phyloP scores from a whole-genome alignment of 1,140 invertebrate genomes.

The Metopolophium dirhodum region DNA sequence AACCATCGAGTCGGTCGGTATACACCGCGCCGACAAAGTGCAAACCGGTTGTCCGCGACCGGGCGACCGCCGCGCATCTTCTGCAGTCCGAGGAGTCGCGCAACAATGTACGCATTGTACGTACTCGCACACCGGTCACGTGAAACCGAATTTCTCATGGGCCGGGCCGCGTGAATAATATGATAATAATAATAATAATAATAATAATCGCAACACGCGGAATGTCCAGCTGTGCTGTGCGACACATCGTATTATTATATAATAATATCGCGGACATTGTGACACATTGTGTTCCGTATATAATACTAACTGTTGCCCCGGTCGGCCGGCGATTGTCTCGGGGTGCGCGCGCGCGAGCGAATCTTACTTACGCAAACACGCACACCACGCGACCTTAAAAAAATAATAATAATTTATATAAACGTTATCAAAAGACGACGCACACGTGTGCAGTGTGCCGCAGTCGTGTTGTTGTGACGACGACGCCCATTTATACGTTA shows the following conservation, averaged over 20 bases:
- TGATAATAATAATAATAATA: not conserved
- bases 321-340: conserved; percentile 26
- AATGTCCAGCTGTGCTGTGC: conserved; percentile 41
- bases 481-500: conserved; percentile 6
- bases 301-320: conserved; percentile 11
- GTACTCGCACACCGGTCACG: conserved; percentile 29
- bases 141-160: conserved; percentile 51
- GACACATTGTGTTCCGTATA: not conserved
- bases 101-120: not conserved
- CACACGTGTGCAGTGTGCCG: not conserved
- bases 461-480: conserved; percentile 11
- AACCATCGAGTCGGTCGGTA: not conserved
- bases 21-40: not conserved
- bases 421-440: conserved; percentile 32
- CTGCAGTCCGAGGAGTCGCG: not conserved
- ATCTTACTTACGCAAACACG: conserved; percentile 48
- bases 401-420: conserved; percentile 3
- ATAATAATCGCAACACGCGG: not conserved
- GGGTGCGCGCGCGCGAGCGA: not conserved
- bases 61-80: conserved; percentile 30
- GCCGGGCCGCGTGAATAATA: conserved; percentile 15
- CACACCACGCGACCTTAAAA: conserved; percentile 38
- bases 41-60: conserved; percentile 46
- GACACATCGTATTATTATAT: conserved; percentile 16
- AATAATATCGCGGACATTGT: not conserved